Conservation (phyloP, 2,113 vertebrate species). For the Columba janthina region DNA sequence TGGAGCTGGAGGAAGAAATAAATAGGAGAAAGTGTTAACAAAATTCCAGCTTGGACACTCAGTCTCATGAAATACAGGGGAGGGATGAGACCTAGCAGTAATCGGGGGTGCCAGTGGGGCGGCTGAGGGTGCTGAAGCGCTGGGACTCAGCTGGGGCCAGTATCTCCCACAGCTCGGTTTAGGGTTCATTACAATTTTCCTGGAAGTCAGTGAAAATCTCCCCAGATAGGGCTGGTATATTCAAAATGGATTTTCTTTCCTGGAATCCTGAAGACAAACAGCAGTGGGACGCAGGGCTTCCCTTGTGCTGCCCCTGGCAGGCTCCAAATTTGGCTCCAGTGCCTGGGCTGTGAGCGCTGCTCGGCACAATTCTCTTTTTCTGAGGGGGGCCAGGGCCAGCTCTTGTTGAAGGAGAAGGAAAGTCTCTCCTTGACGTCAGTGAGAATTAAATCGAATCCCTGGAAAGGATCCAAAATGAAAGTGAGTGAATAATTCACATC, state of each 20-base stretch:
- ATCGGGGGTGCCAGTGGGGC: background rate
- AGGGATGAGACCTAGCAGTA: background rate
- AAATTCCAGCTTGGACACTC: background rate
- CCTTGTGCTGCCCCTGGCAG: background rate
- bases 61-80: background rate
- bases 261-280: background rate
- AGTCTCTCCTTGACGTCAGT: accelerated
- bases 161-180: background rate
- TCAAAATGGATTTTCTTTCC: too few relatives aligned
- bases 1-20: background rate
- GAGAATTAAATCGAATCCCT: background rate
- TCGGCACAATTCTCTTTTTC: background rate
- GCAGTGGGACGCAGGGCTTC: accelerated
- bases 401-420: accelerated
- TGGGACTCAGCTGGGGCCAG: background rate
- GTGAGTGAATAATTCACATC: background rate
- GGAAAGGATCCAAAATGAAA: background rate
- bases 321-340: accelerated
- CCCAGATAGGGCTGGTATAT: background rate
- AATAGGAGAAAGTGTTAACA: background rate
- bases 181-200: background rate
- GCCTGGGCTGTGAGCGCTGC: accelerated
- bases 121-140: background rate
- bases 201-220: background rate
- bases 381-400: accelerated